Evolutionary conservation across 2,113 vertebrate species (phyloP).

Genomic region (Capreolus pygargus): DNA sequence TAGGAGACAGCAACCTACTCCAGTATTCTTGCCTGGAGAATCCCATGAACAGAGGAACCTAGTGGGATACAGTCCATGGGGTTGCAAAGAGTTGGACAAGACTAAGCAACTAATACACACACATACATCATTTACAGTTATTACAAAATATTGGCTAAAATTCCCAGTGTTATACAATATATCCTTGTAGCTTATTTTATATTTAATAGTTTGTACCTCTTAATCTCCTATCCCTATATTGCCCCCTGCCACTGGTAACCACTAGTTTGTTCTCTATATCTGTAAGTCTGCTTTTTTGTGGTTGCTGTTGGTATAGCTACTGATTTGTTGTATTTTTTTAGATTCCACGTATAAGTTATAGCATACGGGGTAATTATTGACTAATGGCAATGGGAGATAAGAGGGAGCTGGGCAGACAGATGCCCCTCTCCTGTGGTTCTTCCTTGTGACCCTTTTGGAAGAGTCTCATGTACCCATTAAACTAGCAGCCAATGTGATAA

Average conservation of each 20-base stretch:
- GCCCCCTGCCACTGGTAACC: background rate
- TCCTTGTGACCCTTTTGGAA: background rate
- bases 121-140: background rate
- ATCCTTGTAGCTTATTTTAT: background rate
- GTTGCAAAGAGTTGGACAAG: background rate
- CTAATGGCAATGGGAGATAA: background rate
- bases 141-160: background rate
- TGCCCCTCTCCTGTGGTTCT: background rate
- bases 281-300: background rate
- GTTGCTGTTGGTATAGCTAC: background rate
- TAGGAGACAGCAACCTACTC: background rate
- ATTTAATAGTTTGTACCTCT: background rate
- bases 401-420: background rate
- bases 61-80: background rate
- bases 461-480: background rate
- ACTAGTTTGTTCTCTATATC: background rate
- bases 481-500: background rate
- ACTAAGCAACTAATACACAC: background rate
- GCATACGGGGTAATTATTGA: background rate
- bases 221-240: background rate
- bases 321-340: background rate
- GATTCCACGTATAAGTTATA: background rate
- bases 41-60: background rate
- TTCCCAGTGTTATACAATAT: background rate
- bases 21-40: background rate